A percentile compares a stretch with the other conserved stretches of the same genome.
Conservation (phyloP, 2,888 invertebrate species). For the Eledone cirrhosa region DNA sequence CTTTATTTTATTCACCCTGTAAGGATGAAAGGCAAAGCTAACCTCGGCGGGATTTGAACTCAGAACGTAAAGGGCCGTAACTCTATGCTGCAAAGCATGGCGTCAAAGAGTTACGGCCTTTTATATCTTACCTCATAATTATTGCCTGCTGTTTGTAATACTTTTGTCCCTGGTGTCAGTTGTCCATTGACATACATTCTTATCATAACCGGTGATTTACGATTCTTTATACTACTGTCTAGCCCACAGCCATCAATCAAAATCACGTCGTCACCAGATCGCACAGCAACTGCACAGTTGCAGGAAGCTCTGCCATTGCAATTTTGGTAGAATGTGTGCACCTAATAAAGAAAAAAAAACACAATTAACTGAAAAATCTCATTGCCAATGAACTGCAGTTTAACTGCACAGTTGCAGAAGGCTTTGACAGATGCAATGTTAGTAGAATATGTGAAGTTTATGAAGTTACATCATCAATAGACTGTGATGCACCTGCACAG, state of each 20-base stretch:
- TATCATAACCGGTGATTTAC: conserved; percentile 33
- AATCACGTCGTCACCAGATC: conserved; percentile 46
- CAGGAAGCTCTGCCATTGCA: conserved; percentile 43
- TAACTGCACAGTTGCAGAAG: too few relatives aligned
- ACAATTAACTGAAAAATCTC: neutral
- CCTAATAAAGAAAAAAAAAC: conserved; percentile 32
- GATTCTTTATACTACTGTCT: conserved; percentile 14
- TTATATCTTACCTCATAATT: conserved; percentile 39
- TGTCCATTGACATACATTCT: conserved; percentile 41
- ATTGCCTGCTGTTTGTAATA: conserved; percentile 34
- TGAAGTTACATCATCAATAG: too few relatives aligned
- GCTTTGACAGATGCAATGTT: too few relatives aligned
- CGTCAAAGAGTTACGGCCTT: conserved; percentile 28
- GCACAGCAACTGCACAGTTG: conserved; percentile 51
- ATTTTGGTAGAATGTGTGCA: conserved; percentile 38
- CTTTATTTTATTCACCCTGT: too few relatives aligned
- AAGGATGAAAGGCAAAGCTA: too few relatives aligned
- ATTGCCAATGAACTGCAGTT: too few relatives aligned
- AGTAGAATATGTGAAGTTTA: too few relatives aligned
- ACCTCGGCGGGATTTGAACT: too few relatives aligned
- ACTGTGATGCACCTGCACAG: too few relatives aligned
- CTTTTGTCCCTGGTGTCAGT: conserved; percentile 41
- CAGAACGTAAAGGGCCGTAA: too few relatives aligned
- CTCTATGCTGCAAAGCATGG: too few relatives aligned
- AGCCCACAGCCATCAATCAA: conserved; percentile 45